Conservation (phyloP, 2,797 vertebrate species). For the Capromys pilorides region DNA sequence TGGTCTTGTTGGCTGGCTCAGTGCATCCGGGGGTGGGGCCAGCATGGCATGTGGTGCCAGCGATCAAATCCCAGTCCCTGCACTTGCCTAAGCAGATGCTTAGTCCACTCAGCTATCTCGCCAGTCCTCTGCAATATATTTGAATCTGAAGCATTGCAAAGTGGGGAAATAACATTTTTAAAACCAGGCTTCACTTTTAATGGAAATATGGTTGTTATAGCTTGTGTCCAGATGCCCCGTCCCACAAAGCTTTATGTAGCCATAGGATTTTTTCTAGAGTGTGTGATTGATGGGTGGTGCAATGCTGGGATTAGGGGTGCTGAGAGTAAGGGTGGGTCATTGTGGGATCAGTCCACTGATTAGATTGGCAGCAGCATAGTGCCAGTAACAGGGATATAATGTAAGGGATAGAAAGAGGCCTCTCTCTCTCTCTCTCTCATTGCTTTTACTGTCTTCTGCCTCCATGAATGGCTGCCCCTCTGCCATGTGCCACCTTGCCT, state of each 20-base stretch:
- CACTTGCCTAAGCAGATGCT: no score
- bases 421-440: neutral
- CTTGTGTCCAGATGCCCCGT: no score
- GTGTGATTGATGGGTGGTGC: no score
- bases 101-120: no score
- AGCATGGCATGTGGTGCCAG: no score
- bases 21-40: no score
- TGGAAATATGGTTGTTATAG: neutral
- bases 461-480: neutral
- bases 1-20: no score
- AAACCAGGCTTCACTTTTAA: conserved; percentile 18
- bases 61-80: no score
- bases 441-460: neutral
- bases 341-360: neutral
- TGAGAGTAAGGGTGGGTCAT: no score
- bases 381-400: neutral
- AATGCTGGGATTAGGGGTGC: no score
- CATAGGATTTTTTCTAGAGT: no score
- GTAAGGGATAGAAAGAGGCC: neutral
- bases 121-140: neutral
- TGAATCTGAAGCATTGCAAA: neutral
- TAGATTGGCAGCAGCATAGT: neutral
- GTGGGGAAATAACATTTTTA: conserved; percentile 8
- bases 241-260: no score
- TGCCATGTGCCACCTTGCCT: neutral